Percentiles rank a stretch among this genome's conserved stretches.
These are phyloP conservation scores for Hippocampus zosterae DNA, from an alignment of 2,113 vertebrate genomes.

Conservation along the genomic window DNA sequence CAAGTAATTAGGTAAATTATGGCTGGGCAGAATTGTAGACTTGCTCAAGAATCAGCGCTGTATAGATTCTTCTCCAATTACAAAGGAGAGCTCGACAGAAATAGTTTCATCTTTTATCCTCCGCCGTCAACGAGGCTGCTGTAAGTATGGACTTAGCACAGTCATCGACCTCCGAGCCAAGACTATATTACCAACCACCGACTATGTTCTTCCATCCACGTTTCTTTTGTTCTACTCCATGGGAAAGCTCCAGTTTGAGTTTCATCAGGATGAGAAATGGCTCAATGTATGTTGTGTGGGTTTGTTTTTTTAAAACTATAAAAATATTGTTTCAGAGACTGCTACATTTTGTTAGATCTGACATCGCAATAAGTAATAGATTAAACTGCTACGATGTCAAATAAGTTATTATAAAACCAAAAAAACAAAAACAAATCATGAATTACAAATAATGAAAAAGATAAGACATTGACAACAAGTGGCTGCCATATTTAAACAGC, in stretches of 20 bases:
- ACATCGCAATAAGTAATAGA: not conserved
- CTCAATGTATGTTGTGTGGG: not conserved
- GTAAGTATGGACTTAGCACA: conserved; percentile 56
- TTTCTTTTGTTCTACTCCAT: conserved; percentile 26
- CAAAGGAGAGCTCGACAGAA: conserved; percentile 54
- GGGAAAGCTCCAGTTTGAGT: conserved; percentile 49
- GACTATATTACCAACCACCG: conserved; percentile 27
- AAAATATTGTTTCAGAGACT: not conserved
- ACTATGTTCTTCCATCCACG: conserved; percentile 15
- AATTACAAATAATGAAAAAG: too few species aligned
- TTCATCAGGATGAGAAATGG: conserved; percentile 31
- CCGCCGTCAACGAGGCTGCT: conserved; percentile 40
- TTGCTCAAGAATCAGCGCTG: conserved; percentile 37
- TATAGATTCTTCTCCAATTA: conserved; percentile 62
- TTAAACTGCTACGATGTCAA: too few species aligned
- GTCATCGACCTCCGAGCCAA: conserved; percentile 39
- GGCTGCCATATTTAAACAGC: not conserved
- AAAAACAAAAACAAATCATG: too few species aligned
- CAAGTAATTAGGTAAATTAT: conserved; percentile 64
- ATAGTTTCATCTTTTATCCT: conserved; percentile 56
- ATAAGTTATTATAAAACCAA: too few species aligned
- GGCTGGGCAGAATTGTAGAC: conserved; percentile 46
- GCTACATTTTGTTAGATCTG: not conserved
- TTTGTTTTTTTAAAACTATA: not conserved
- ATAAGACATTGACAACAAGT: too few species aligned